Conservation (phyloP, 2,888 invertebrate genomes). For the Artemia sinica region DNA sequence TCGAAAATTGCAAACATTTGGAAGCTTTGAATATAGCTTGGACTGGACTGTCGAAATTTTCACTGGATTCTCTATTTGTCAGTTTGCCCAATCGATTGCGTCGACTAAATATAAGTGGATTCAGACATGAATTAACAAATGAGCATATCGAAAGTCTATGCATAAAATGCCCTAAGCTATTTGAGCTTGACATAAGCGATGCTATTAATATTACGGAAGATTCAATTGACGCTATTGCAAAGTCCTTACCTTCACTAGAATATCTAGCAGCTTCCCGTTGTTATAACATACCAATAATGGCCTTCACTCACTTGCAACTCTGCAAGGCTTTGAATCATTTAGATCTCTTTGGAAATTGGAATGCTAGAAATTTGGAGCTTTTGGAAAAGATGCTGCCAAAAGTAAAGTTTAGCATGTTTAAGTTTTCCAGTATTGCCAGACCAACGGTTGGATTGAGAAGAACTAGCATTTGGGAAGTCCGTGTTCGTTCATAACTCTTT, state of each 20-base stretch:
- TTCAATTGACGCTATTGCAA: constrained; percentile 41
- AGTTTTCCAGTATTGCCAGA: constrained; percentile 66
- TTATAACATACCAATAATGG: constrained; percentile 43
- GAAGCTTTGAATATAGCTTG: constrained; percentile 52
- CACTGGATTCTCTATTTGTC: constrained; percentile 43
- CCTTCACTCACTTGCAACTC: constrained; percentile 39
- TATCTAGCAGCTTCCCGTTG: constrained; percentile 64
- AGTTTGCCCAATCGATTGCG: constrained; percentile 46
- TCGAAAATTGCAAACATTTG: constrained; percentile 43
- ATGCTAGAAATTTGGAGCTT: constrained; percentile 38
- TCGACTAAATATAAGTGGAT: constrained; percentile 64
- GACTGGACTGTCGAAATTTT: constrained; percentile 46
- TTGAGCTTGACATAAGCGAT: constrained; percentile 76
- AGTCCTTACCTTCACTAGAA: constrained; percentile 39
- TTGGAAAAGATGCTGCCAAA: constrained; percentile 40
- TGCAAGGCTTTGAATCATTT: constrained; percentile 49
- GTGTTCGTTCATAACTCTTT: constrained; percentile 51
- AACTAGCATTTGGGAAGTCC: constrained; percentile 74
- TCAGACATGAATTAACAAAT: constrained; percentile 53
- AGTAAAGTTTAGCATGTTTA: constrained; percentile 51
- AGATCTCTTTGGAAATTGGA: constrained; percentile 64
- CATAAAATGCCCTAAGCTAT: constrained; percentile 47
- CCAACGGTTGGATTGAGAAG: constrained; percentile 72
- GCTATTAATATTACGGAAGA: constrained; percentile 50
- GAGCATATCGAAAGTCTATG: constrained; percentile 47